A percentile compares a stretch with the other conserved stretches of the same genome.
phyloP scores from a whole-genome alignment of 2,888 invertebrate species.

The Amphimallon solstitiale region DNA sequence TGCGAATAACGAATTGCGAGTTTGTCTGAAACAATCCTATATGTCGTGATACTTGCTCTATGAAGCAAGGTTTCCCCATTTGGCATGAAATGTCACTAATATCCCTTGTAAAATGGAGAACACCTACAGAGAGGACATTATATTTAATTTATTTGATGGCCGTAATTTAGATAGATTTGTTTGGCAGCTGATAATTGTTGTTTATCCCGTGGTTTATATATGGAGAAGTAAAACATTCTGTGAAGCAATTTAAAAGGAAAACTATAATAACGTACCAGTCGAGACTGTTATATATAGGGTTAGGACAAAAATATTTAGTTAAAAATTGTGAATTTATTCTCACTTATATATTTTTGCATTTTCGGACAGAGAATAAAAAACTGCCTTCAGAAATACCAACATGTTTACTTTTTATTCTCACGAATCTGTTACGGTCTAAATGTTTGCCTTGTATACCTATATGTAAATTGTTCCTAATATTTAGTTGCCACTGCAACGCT shows the following conservation, averaged over 20 bases:
- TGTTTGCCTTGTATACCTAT: too few species aligned
- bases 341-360: too few species aligned
- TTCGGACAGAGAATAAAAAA: too few species aligned
- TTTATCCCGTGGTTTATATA: conserved; percentile 18
- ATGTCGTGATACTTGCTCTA: conserved; percentile 7
- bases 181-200: conserved; percentile 5
- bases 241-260: not conserved
- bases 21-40: conserved; percentile 15
- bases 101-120: conserved; percentile 26
- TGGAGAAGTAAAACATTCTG: not conserved
- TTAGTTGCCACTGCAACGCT: too few species aligned
- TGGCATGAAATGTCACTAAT: conserved; percentile 26
- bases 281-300: too few species aligned
- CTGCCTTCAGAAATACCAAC: too few species aligned
- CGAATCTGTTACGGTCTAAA: too few species aligned
- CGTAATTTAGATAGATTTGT: conserved; percentile 9
- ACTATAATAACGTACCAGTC: too few species aligned
- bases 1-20: conserved; percentile 1
- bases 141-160: conserved; percentile 26
- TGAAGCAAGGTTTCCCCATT: conserved; percentile 3
- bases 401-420: too few species aligned
- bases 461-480: too few species aligned
- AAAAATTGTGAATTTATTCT: too few species aligned
- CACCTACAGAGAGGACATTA: conserved; percentile 31
- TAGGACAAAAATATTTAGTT: too few species aligned